phyloP scores from a whole-genome alignment of 2,113 vertebrate genomes.

The Aptenodytes forsteri region DNA sequence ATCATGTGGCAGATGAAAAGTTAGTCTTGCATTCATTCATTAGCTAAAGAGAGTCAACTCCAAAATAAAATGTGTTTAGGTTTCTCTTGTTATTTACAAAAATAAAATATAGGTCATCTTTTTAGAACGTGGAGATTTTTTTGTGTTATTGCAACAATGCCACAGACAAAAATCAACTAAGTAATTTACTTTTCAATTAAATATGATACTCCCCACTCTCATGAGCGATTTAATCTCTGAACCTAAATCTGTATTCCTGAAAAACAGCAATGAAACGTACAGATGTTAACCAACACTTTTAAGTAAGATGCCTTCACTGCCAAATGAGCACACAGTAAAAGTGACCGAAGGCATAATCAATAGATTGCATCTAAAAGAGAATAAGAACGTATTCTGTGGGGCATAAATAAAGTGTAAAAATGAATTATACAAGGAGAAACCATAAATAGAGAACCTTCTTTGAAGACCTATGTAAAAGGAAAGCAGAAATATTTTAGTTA shows the following conservation, averaged over 20 bases:
- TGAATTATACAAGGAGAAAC: neutral
- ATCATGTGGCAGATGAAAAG: neutral
- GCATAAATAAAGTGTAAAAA: neutral
- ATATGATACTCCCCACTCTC: neutral
- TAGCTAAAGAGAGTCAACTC: neutral
- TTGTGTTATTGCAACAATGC: neutral
- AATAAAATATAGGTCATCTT: neutral
- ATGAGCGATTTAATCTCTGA: neutral
- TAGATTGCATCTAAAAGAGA: neutral
- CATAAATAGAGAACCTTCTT: neutral
- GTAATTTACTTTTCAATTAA: neutral
- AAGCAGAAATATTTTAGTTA: constrained; percentile 35
- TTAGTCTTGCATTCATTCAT: neutral
- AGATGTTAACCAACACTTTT: neutral
- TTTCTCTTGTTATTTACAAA: neutral
- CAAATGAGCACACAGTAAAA: neutral
- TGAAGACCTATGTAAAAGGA: constrained; percentile 25
- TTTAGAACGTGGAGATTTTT: neutral
- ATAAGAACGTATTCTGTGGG: neutral
- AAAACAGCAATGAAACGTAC: neutral
- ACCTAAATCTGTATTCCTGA: neutral
- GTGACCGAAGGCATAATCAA: neutral
- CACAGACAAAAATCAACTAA: neutral
- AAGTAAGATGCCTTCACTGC: neutral
- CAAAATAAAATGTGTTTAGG: neutral